Conservation (phyloP, 2,113 vertebrate genomes). For the Numenius arquata region DNA sequence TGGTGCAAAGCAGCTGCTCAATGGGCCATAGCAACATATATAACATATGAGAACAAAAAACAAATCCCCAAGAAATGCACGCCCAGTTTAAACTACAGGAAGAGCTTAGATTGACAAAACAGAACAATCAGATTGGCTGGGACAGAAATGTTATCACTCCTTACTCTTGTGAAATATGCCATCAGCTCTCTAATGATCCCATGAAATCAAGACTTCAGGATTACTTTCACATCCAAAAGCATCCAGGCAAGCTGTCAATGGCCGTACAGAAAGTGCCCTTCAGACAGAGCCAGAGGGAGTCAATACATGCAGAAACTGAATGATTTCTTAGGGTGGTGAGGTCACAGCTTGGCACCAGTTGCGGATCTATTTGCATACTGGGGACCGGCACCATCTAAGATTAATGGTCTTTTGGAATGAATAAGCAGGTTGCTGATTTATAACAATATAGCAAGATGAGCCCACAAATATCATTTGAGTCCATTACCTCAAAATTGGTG, state of each 20-base stretch:
- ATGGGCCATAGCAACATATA: background rate
- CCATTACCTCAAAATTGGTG: background rate
- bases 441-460: background rate
- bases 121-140: background rate
- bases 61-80: background rate
- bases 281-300: background rate
- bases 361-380: background rate
- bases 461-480: background rate
- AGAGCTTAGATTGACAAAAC: background rate
- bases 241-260: background rate
- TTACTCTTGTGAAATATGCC: background rate
- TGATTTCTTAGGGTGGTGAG: background rate
- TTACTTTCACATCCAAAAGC: background rate
- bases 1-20: background rate
- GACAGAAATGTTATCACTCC: background rate
- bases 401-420: background rate
- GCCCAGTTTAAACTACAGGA: background rate
- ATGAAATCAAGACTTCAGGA: background rate
- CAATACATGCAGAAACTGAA: background rate
- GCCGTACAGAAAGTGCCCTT: background rate
- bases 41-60: background rate
- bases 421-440: background rate
- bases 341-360: background rate
- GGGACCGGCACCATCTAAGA: background rate
- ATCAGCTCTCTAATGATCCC: background rate